Evolutionary conservation across 2,113 vertebrate genomes (phyloP).

Genomic region (Cryptomyrus ogoouensis): DNA sequence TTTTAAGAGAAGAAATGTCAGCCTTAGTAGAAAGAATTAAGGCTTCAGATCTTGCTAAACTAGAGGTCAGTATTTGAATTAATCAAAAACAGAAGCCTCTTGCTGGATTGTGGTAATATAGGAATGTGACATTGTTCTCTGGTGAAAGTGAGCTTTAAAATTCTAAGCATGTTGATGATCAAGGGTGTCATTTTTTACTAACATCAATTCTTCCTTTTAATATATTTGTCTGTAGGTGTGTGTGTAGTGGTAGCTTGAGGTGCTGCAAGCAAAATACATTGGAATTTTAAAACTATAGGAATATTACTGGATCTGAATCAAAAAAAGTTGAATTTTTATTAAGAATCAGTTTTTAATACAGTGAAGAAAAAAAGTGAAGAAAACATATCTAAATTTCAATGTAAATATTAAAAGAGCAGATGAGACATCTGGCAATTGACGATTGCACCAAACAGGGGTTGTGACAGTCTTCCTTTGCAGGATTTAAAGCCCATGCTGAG

Average conservation of each 20-base stretch:
- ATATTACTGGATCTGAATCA: neutral
- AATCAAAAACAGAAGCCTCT: neutral
- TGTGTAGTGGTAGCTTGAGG: neutral
- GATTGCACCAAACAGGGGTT: neutral
- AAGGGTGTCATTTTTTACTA: neutral
- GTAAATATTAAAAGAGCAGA: neutral
- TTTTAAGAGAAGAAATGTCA: slow-evolving; percentile 37
- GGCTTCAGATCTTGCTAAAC: neutral
- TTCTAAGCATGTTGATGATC: neutral
- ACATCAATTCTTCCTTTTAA: neutral
- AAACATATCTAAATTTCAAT: neutral
- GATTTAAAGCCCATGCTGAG: neutral
- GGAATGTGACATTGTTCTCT: neutral
- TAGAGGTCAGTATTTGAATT: neutral
- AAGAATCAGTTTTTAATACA: neutral
- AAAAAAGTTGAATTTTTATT: neutral
- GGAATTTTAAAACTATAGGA: neutral
- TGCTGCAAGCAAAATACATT: neutral
- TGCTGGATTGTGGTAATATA: neutral
- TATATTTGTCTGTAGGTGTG: neutral
- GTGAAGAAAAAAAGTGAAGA: neutral
- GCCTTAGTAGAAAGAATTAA: slow-evolving; percentile 38
- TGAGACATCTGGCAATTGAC: neutral
- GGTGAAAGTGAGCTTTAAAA: neutral
- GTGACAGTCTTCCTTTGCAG: neutral